Evolutionary conservation across 2,797 vertebrate species (phyloP).

Genomic region (Ciconia nigra): DNA sequence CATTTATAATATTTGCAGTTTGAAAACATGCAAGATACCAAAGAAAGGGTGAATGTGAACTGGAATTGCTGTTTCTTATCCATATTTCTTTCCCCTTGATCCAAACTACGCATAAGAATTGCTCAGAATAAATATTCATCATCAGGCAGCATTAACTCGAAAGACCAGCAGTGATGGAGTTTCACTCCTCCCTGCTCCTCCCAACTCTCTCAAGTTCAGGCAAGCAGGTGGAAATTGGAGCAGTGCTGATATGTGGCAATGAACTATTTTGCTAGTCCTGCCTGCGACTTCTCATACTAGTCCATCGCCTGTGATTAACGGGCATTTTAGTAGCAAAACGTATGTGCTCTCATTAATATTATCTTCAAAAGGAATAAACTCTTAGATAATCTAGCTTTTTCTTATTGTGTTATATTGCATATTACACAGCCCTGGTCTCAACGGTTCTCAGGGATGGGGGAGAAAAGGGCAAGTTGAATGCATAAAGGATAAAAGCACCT

Average conservation of each 20-base stretch:
- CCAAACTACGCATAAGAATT: neutral
- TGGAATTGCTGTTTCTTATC: neutral
- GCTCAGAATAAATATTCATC: neutral
- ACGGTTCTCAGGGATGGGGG: neutral
- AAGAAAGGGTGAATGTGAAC: neutral
- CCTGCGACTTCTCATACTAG: neutral
- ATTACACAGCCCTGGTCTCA: neutral
- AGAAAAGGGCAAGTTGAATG: conserved; percentile 1
- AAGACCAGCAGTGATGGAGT: neutral
- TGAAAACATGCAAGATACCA: neutral
- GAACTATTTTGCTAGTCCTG: neutral
- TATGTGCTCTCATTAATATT: neutral
- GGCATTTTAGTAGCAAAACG: neutral
- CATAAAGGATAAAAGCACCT: conserved; percentile 20
- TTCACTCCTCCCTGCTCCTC: neutral
- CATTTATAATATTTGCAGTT: neutral
- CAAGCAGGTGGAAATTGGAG: neutral
- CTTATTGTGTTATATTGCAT: neutral
- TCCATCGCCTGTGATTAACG: neutral
- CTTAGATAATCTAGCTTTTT: neutral
- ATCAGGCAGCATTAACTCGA: neutral
- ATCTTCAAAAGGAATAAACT: neutral
- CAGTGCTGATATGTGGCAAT: neutral
- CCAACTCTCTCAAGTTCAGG: neutral
- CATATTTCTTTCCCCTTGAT: neutral